phyloP scores from a whole-genome alignment of 2,888 invertebrate species.

The Tetragonula carbonaria region DNA sequence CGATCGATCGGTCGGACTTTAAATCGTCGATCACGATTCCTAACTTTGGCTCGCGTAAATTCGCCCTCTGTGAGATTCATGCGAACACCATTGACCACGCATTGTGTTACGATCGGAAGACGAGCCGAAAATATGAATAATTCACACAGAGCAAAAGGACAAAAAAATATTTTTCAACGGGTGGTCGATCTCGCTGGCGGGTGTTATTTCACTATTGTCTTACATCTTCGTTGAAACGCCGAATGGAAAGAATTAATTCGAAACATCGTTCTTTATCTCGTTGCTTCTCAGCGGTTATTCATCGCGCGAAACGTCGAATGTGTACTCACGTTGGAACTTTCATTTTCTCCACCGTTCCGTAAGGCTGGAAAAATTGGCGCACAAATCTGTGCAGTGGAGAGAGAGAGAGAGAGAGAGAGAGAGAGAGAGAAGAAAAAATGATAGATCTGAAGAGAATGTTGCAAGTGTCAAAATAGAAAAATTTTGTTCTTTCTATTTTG shows the following conservation, averaged over 20 bases:
- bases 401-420: neutral
- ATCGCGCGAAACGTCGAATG: conserved; percentile 30
- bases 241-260: conserved; percentile 42
- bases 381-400: neutral
- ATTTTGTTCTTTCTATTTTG: no score
- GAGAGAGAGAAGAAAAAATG: no score
- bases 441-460: no score
- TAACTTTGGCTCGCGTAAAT: neutral
- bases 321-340: neutral
- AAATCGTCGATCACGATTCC: neutral
- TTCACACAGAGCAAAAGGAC: neutral
- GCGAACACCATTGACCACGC: neutral
- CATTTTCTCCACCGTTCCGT: neutral
- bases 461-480: no score
- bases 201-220: conserved; percentile 24
- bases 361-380: neutral
- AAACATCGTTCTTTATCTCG: conserved; percentile 28
- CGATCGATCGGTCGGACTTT: neutral
- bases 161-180: neutral
- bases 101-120: neutral
- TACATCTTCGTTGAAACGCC: neutral
- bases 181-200: conserved; percentile 12
- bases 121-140: neutral
- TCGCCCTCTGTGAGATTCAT: neutral
- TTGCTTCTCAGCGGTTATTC: conserved; percentile 3